Percentiles rank a stretch among this genome's conserved stretches.
Evolutionary conservation across 2,113 vertebrate species (phyloP).

Genomic region (Cairina moschata): DNA sequence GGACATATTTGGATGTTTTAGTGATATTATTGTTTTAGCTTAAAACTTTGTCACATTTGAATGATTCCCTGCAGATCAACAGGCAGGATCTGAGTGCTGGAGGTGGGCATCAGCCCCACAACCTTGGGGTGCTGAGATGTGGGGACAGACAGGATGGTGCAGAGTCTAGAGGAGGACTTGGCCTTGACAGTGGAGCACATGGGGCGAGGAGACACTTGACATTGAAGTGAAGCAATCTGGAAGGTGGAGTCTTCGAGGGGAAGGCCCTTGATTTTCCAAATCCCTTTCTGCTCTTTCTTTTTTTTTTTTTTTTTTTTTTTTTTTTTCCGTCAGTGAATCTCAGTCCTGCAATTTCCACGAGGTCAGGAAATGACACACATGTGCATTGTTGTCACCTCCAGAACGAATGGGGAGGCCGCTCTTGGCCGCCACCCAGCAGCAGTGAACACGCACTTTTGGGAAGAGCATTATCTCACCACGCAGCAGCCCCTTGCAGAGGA

Average conservation of each 20-base stretch:
- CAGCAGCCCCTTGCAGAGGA: background rate
- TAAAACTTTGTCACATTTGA: rapidly evolving
- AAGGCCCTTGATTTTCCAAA: background rate
- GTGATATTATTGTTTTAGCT: background rate
- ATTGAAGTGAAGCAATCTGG: conserved; percentile 1
- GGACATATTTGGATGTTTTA: background rate
- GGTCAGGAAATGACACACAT: conserved; percentile 65
- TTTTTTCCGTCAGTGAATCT: background rate
- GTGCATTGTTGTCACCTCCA: conserved; percentile 61
- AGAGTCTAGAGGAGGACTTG: background rate
- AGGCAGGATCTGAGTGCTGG: rapidly evolving
- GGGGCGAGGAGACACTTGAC: background rate
- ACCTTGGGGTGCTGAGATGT: rapidly evolving
- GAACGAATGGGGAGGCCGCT: conserved; percentile 20
- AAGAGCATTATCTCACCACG: conserved; percentile 27
- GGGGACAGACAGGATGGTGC: rapidly evolving
- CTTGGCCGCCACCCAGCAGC: conserved; percentile 25
- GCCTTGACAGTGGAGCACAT: background rate
- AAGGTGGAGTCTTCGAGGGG: conserved; percentile 9
- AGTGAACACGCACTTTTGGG: conserved; percentile 49
- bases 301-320: background rate
- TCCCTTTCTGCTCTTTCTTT: background rate
- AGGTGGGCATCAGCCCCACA: background rate
- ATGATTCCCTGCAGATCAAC: background rate
- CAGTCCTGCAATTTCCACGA: background rate